A percentile compares a stretch with the other conserved stretches of the same genome.
Evolutionary conservation across 2,113 vertebrate genomes (phyloP).

Genomic region (Syngnathus floridae): DNA sequence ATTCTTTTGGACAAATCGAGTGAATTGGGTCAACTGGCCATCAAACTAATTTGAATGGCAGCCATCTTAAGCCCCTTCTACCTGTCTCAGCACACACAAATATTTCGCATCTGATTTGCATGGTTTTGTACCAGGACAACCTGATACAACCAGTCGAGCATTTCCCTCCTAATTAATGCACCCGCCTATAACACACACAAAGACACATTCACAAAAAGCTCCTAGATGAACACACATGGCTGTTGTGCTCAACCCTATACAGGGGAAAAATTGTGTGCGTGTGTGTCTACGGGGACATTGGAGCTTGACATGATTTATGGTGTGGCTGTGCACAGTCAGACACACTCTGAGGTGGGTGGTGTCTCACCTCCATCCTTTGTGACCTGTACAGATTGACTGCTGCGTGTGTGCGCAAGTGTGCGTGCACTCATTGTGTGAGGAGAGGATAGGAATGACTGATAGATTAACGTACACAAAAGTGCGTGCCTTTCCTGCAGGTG

Average conservation of each 20-base stretch:
- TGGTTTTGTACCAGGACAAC: not conserved
- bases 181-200: no score
- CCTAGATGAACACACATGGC: constrained; percentile 34
- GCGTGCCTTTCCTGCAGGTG: constrained; percentile 37
- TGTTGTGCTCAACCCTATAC: constrained; percentile 2
- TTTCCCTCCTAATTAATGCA: not conserved
- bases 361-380: constrained; percentile 65
- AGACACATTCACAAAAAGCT: not conserved
- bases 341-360: constrained; percentile 57
- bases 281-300: constrained; percentile 51
- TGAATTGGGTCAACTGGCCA: not conserved
- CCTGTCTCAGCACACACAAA: not conserved
- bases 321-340: constrained; percentile 56
- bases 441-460: constrained; percentile 6
- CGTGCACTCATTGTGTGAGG: not conserved
- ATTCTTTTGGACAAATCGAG: not conserved
- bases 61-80: not conserved
- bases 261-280: not conserved
- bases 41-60: not conserved
- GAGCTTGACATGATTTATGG: constrained; percentile 70
- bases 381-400: constrained; percentile 53
- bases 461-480: constrained; percentile 19
- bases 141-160: not conserved
- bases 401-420: constrained; percentile 7
- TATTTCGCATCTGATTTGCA: not conserved